Conservation (phyloP, 2,888 invertebrate species). For the Phlogophora meticulosa region DNA sequence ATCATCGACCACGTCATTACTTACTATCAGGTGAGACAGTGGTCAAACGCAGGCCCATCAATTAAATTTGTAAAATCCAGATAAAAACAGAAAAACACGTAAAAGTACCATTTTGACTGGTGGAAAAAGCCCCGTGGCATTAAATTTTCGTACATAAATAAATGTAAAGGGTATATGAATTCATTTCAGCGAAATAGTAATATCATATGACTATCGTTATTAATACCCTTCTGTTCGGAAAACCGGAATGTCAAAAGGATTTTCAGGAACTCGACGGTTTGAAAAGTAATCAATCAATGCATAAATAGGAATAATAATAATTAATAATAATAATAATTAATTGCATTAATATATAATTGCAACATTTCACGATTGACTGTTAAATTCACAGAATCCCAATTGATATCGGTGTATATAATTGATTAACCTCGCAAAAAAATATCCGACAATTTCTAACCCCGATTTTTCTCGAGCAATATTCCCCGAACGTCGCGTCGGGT, state of each 20-base stretch:
- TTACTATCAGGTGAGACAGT: too few species aligned
- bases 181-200: neutral
- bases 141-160: too few species aligned
- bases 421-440: conserved; percentile 7
- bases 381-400: conserved; percentile 9
- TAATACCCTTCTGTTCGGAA: neutral
- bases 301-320: conserved; percentile 16
- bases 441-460: conserved; percentile 29
- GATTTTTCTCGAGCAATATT: conserved; percentile 34
- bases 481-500: conserved; percentile 39
- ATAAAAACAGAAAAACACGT: neutral
- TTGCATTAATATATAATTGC: conserved; percentile 5
- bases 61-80: neutral
- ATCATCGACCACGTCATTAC: too few species aligned
- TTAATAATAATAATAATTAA: too few species aligned
- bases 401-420: neutral
- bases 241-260: neutral
- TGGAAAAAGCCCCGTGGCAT: too few species aligned
- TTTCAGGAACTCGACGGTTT: neutral
- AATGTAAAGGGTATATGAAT: neutral
- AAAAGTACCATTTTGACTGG: too few species aligned
- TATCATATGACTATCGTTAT: neutral
- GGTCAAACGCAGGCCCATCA: too few species aligned
- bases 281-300: neutral
- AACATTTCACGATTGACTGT: neutral